Base-by-base conservation (phyloP, 2,113 vertebrate genomes). In the Myocastor coypus region DNA sequence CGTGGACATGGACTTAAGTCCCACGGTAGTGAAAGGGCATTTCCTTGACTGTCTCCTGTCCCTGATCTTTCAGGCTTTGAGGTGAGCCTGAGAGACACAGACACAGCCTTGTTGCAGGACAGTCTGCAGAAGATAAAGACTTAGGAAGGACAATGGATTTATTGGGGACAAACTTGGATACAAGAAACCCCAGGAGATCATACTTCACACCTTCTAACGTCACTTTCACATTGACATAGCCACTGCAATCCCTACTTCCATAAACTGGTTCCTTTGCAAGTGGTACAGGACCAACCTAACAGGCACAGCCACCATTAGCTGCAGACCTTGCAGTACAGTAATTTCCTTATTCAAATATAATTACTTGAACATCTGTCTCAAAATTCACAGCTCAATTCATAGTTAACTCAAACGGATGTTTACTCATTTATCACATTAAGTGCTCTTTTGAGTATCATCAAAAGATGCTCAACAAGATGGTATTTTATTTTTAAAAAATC, bases 401-500 rank as follows among this genome's bases (percentile, higher is more conserved):
- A n/a, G 17, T n/a, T 92, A 68, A 81, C 55, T 68, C 52, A 24
- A 87, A 83, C 22, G 69, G 46, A 3, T 19, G 83, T 68, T 28
- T 64, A 8, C 20, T 42, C 30, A 75, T 0, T 46, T 68, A n/a
- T 85, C 26, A 82, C 13, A 84, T 81, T 34, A 64, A 20, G 16
- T 40, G 30, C 11, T 63, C 34, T 32, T 55, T 32, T 13, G 46
- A 46, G 8, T 46, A 46, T 22, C 32, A 83, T 42, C 9, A 28
- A 86, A 0, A 42, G 10, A 90, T 46, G 88, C 13, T 68, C 24
- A 81, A 66, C 14, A 37, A 46, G 50, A 75, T 75, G 40, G 6
- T 63, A 77, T 42, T 19, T 69, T 55, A 84, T 75, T 94, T 34
- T 94, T 34, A 92, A 91, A 94, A 66, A 30, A 80, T 78, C 59